Base-by-base conservation (phyloP, 2,113 vertebrate species). In the Aythya baeri region DNA sequence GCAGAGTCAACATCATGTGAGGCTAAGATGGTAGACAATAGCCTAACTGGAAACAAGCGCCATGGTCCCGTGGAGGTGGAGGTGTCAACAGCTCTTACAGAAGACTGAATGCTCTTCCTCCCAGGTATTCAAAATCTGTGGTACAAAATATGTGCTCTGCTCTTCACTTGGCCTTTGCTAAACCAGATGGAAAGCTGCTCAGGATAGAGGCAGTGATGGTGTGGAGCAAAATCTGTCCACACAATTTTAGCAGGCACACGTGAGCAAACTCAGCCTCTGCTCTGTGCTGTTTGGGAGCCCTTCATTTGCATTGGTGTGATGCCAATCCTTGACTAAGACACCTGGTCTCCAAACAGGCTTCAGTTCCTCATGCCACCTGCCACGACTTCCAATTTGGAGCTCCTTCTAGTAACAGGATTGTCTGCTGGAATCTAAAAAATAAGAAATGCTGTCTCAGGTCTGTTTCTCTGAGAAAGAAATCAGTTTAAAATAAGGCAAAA, bases 1-100 rank as follows among this genome's bases (percentile, higher is more conserved):
- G 31, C 44, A 83, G 89, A 94, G 87, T 85, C 95, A 95, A 89
- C 91, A 94, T 82, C 84, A 71, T 70, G 54, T 61, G 32, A 76
- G 58, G 58, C 27, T 57, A 50, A 44, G 62, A 50, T 9, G 34
- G 46, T 22, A 65, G 79, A 50, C 2, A 4, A 41, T 50, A 81
- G 73, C 57, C 66, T 71, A 67, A 31, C 36, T 88, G 79, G 79
- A 92, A 78, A 75, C 67, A 62, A 85, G 54, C 0, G 0, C 38
- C 41, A 3, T 17, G 27, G 44, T 49, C 31, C 67, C 73, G 62
- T n/a, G 22, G 32, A 38, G 13, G 23, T 4, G n/a, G n/a, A 41
- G 80, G 22, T 11, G 29, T n/a, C 70, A 65, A 44, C 43, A 68
- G 3, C 23, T 66, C 54, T 66, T 79, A 36, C 3, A 43, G 55